These are phyloP conservation scores for Prunella fulvescens DNA, from an alignment of 2,113 vertebrate species.

Conservation along the genomic window DNA sequence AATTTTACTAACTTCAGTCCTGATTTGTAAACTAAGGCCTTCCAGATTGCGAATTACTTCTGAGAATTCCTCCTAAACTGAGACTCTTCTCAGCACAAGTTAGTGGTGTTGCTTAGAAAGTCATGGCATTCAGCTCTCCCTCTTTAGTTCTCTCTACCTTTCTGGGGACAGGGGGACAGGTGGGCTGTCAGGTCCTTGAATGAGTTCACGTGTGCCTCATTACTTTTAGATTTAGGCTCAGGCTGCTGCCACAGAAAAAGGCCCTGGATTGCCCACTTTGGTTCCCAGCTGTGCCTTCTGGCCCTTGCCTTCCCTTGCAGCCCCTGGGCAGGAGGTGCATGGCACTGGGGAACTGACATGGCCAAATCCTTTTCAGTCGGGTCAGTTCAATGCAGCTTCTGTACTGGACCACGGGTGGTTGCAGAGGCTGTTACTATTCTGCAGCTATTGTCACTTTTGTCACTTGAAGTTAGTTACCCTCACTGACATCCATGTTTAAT, in stretches of 20 bases:
- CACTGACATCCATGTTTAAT: neutral
- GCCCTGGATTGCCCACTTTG: neutral
- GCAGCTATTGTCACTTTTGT: neutral
- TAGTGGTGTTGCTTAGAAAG: neutral
- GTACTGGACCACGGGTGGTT: neutral
- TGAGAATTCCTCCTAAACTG: neutral
- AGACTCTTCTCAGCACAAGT: neutral
- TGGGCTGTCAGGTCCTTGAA: neutral
- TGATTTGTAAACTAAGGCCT: neutral
- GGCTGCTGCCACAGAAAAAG: neutral
- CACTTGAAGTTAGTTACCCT: neutral
- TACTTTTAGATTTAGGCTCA: neutral
- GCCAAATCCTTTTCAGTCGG: neutral
- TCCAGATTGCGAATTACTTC: neutral
- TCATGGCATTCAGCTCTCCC: neutral
- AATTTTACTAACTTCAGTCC: neutral
- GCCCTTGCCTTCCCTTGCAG: neutral
- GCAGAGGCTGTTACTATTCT: neutral
- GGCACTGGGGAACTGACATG: neutral
- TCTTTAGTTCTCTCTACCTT: neutral
- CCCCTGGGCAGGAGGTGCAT: neutral
- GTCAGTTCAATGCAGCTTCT: neutral
- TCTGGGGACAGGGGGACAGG: neutral
- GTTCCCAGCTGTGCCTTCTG: neutral
- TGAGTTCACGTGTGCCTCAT: neutral